A percentile compares a stretch with the other conserved stretches of the same genome.
Conservation (phyloP, 2,888 invertebrate species). For the Blastobasis adustella region DNA sequence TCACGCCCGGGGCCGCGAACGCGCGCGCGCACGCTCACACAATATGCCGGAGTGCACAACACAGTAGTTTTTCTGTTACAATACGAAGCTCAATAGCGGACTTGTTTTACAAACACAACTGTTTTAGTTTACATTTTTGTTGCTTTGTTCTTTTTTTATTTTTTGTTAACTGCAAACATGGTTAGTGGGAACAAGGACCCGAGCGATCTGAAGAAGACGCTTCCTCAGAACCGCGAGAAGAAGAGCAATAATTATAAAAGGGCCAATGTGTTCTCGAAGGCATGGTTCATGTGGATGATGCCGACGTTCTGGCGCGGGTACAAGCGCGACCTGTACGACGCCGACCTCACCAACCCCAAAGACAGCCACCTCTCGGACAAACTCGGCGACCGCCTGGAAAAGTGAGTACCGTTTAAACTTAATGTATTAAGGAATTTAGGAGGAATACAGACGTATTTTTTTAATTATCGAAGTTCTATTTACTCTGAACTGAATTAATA, state of each 20-base stretch:
- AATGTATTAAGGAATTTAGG: conserved; percentile 1
- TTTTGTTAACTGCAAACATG: conserved; percentile 29
- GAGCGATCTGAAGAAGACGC: conserved; percentile 56
- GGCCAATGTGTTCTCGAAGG: conserved; percentile 54
- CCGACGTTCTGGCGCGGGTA: conserved; percentile 76
- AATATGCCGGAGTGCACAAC: conserved; percentile 41
- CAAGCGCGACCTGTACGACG: conserved; percentile 77
- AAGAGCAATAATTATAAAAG: conserved; percentile 62
- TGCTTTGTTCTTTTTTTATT: conserved; percentile 13
- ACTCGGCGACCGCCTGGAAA: conserved; percentile 78
- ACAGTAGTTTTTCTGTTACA: conserved; percentile 27
- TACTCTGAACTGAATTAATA: no score
- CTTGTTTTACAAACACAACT: conserved; percentile 21
- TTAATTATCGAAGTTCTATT: no score
- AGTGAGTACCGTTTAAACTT: conserved; percentile 47
- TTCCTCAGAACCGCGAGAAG: conserved; percentile 62
- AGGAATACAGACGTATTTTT: not conserved
- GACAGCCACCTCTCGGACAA: conserved; percentile 77
- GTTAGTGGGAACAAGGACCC: conserved; percentile 66
- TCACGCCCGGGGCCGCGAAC: conserved; percentile 19
- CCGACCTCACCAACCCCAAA: conserved; percentile 82
- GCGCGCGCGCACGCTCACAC: conserved; percentile 27
- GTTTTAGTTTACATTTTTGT: conserved; percentile 10
- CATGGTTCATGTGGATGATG: conserved; percentile 73
- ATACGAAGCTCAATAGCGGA: conserved; percentile 10